phyloP scores from a whole-genome alignment of 2,797 vertebrate species.

The Sus cebifrons region DNA sequence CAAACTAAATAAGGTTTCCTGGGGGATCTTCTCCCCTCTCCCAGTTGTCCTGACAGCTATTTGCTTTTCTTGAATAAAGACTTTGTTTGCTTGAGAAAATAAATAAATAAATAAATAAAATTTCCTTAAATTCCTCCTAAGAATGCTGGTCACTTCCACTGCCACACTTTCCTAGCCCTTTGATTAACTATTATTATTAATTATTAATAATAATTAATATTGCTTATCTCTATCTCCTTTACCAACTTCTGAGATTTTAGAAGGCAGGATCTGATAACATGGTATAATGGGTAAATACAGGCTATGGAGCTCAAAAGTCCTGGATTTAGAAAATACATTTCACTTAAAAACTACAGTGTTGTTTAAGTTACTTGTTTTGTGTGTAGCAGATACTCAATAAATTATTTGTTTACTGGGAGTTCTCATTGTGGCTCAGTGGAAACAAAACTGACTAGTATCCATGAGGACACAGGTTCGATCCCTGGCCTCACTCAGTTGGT shows the following conservation, averaged over 20 bases:
- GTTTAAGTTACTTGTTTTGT: neutral
- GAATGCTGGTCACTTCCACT: neutral
- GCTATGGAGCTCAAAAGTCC: neutral
- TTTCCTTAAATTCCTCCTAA: neutral
- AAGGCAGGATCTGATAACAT: neutral
- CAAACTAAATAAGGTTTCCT: neutral
- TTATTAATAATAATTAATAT: neutral
- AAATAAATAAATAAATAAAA: neutral
- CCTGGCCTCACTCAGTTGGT: too few species aligned
- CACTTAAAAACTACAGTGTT: neutral
- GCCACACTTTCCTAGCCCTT: neutral
- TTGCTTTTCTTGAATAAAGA: too few species aligned
- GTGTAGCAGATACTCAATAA: conserved; percentile 29
- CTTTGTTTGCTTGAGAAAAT: too few species aligned
- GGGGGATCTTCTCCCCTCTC: too few species aligned
- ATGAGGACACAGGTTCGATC: too few species aligned
- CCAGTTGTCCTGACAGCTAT: too few species aligned
- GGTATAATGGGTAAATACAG: neutral
- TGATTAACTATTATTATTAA: neutral
- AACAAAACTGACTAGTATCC: too few species aligned
- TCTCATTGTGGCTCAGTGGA: too few species aligned
- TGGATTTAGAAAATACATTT: neutral
- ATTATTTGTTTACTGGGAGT: neutral
- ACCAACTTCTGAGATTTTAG: neutral
- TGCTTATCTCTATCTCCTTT: neutral